Base-by-base conservation (phyloP, 2,113 vertebrate genomes). In the Rhadina sibilatrix region DNA sequence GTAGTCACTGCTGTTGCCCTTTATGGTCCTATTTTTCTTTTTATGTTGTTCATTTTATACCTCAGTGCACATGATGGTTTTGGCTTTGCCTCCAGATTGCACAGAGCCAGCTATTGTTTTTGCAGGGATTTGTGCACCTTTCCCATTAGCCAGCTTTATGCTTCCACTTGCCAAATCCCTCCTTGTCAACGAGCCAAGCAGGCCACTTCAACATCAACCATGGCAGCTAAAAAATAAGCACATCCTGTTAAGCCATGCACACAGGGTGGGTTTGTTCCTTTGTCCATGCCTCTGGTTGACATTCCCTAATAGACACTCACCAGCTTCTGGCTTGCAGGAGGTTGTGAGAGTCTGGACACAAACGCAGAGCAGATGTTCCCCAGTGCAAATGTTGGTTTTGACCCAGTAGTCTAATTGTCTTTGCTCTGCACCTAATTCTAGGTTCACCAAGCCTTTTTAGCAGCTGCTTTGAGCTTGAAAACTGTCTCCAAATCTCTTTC, bases 21-120 rank as follows among this genome's bases (percentile, higher is more conserved):
- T 93, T 85, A 80, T 3, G 0, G 77, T 72, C 33, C 12, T 42
- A 30, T 85, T 85, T 89, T 70, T 21, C 56, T 60, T 83, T 75
- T 76, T 54, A 69, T 87, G 82, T 82, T 28, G 28, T 77, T 88
- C 65, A 47, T 94, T 96, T 95, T 81, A 56, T 79, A 81, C 83
- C 53, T 93, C 65, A 9, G 56, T 61, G 33, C 59, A 72, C 83
- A 79, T 25, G 30, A 59, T 23, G 37, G 15, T 17, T 87, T 90
- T 85, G 81, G n/a, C 42, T 95, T 74, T 83, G n/a, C 40, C 60
- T 90, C 52, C 75, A 91, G 61, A 57, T 42, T 64, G 60, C 49
- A 49, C 28, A 50, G 50, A 79, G 47, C 42, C 76, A 92, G 68
- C 44, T 72, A 77, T 3, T 85, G 76, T 35, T 78, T 92, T 46